Conservation (phyloP, 2,797 vertebrate genomes). For the Phataginus tetradactyla region DNA sequence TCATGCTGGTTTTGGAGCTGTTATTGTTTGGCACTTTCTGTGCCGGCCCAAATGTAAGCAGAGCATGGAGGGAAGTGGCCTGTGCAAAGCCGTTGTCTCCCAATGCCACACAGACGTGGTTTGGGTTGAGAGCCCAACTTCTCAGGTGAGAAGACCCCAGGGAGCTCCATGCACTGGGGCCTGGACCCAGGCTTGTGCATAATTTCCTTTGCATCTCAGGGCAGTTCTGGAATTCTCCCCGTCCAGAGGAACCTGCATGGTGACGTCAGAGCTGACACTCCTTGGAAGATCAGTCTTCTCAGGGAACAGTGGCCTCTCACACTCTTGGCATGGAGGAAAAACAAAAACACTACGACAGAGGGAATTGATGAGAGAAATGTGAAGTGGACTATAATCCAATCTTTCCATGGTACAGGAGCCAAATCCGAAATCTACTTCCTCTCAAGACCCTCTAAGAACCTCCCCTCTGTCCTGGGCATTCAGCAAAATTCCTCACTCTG, state of each 20-base stretch:
- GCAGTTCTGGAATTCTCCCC: neutral
- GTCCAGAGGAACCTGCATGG: neutral
- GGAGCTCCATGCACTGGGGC: neutral
- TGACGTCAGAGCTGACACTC: neutral
- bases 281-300: neutral
- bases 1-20: constrained; percentile 57
- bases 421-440: neutral
- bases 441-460: neutral
- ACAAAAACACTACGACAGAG: neutral
- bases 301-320: neutral
- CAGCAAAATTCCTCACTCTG: neutral
- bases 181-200: neutral
- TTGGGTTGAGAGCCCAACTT: neutral
- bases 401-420: neutral
- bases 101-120: neutral
- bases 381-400: neutral
- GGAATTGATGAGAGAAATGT: neutral
- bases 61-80: neutral
- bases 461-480: rapidly evolving
- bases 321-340: neutral
- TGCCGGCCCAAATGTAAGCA: neutral
- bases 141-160: neutral
- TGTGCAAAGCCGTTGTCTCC: neutral
- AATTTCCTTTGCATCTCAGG: neutral
- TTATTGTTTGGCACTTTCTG: constrained; percentile 64